phyloP scores from a whole-genome alignment of 2,888 invertebrate genomes.

The Drosophila melanosoma region DNA sequence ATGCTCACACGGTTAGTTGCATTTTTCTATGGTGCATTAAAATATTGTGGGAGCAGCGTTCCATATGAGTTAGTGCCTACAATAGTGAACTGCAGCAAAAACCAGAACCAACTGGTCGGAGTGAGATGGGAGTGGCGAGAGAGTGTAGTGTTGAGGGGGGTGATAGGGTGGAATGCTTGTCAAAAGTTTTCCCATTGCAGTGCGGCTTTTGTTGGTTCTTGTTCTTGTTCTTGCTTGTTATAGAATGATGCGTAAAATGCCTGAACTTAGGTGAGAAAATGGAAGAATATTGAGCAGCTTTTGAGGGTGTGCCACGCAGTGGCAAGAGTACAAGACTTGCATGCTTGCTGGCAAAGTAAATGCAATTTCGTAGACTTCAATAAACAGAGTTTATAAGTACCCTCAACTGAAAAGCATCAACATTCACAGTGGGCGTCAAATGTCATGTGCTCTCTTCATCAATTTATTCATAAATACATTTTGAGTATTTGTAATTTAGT shows the following conservation, averaged over 20 bases:
- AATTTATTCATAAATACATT: neutral
- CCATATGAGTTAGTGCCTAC: slow-evolving; percentile 76
- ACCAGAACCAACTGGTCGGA: slow-evolving; percentile 39
- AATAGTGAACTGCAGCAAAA: slow-evolving; percentile 56
- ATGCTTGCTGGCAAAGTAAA: slow-evolving; percentile 61
- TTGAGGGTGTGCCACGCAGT: neutral
- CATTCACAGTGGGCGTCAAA: slow-evolving; percentile 36
- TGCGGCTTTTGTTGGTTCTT: slow-evolving; percentile 15
- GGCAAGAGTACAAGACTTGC: slow-evolving; percentile 2
- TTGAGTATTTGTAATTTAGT: neutral
- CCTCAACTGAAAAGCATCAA: slow-evolving; percentile 44
- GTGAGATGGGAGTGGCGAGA: neutral
- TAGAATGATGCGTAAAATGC: slow-evolving; percentile 76
- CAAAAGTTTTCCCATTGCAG: slow-evolving; percentile 55
- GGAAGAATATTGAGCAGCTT: slow-evolving; percentile 40
- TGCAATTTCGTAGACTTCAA: slow-evolving; percentile 78
- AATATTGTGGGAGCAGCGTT: slow-evolving; percentile 74
- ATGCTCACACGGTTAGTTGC: slow-evolving; percentile 80
- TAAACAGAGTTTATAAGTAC: slow-evolving; percentile 74
- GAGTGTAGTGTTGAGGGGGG: neutral
- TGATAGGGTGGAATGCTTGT: slow-evolving; percentile 37
- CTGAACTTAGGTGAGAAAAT: slow-evolving; percentile 70
- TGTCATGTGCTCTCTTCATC: neutral
- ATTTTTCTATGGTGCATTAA: slow-evolving; percentile 73
- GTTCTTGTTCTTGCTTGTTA: slow-evolving; percentile 30